Percentiles rank a stretch among this genome's conserved stretches.
Evolutionary conservation across 2,888 invertebrate species (phyloP).

Genomic region (Strigamia crassipes): DNA sequence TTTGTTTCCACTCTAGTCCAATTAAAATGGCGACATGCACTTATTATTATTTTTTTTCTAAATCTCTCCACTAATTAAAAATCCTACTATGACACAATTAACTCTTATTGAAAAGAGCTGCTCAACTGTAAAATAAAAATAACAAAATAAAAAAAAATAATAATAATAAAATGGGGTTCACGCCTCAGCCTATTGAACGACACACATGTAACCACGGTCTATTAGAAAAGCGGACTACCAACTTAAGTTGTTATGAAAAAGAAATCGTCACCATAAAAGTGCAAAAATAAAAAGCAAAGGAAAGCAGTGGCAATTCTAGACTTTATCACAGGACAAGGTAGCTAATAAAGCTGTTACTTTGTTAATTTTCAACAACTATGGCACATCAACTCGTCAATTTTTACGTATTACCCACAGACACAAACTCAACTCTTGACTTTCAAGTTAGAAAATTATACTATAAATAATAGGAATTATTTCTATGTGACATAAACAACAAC

Average conservation of each 20-base stretch:
- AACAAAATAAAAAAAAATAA: background rate
- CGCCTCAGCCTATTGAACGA: constrained; percentile 42
- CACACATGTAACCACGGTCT: background rate
- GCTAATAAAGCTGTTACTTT: background rate
- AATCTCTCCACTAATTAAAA: constrained; percentile 26
- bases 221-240: constrained; percentile 6
- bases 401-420: no score
- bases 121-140: constrained; percentile 33
- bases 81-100: constrained; percentile 36
- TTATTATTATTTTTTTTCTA: constrained; percentile 37
- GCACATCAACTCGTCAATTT: background rate
- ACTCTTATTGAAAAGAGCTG: constrained; percentile 32
- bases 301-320: constrained; percentile 40
- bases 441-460: no score
- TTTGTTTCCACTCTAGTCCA: constrained; percentile 42
- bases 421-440: no score
- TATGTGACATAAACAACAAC: no score
- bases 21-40: constrained; percentile 40
- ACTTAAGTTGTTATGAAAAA: background rate
- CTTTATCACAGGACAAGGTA: background rate
- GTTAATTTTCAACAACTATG: background rate
- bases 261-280: background rate
- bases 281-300: constrained; percentile 4
- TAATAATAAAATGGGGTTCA: constrained; percentile 9
- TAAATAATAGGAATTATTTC: no score